These are phyloP conservation scores for Petrolisthes manimaculis DNA, from an alignment of 2,888 invertebrate species.

Conservation along the genomic window DNA sequence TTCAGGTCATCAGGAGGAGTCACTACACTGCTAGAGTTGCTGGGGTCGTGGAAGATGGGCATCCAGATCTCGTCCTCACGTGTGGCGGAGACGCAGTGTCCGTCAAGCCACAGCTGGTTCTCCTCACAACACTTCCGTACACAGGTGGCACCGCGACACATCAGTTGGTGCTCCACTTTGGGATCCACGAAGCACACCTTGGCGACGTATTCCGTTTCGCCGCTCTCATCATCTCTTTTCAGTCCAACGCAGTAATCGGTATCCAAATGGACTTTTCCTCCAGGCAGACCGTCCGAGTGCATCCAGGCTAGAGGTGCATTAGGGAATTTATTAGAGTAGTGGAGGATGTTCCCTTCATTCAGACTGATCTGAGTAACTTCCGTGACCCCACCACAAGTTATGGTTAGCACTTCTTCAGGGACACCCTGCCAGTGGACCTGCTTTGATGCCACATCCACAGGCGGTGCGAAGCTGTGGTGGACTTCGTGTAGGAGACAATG, in stretches of 20 bases:
- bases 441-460: neutral
- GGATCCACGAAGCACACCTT: slow-evolving; percentile 37
- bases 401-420: neutral
- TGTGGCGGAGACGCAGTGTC: neutral
- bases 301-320: too few species aligned
- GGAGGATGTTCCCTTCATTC: neutral
- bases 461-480: neutral
- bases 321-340: too few species aligned
- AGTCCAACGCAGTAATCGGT: slow-evolving; percentile 29
- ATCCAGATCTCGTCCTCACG: slow-evolving; percentile 2
- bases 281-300: too few species aligned
- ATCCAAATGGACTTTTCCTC: too few species aligned
- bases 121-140: slow-evolving; percentile 29
- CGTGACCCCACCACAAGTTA: neutral
- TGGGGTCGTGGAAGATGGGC: neutral
- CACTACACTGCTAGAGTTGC: neutral
- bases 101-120: neutral
- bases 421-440: neutral
- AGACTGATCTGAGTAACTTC: neutral
- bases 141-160: slow-evolving; percentile 34
- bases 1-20: neutral
- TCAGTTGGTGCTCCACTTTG: slow-evolving; percentile 16
- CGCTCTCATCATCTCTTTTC: neutral
- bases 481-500: neutral
- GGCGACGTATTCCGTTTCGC: slow-evolving; percentile 25